Base-by-base conservation (phyloP, 2,888 invertebrate genomes). In the Brassicogethes aeneus region DNA sequence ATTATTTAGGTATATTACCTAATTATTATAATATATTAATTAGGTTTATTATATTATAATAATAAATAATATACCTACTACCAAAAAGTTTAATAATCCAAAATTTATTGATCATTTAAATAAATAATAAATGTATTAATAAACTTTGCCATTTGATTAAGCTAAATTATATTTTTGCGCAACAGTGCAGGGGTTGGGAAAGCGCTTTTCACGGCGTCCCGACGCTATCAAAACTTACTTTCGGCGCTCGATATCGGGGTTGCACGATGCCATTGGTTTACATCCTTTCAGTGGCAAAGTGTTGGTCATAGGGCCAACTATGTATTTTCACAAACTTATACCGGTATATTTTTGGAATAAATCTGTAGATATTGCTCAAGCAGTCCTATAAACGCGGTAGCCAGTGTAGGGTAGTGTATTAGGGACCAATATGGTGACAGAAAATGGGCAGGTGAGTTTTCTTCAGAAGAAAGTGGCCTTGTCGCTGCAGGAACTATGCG, bases 211-310 rank as follows among this genome's bases (percentile, higher is more conserved):
- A 30, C 12, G 29, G 10, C 2, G 29, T 36, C 43, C 37, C 34
- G 12, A 36, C 32, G 37, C 35, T 56, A 62, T 64, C 63, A 61
- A 65, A 64, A 57, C 57, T 62, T 32, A 55, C 53, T 59, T 65
- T 66, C 60, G 10, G 55, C 61, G 62, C 57, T 68, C 68, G 64
- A 68, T 68, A 68, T 48, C 55, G 57, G 64, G 63, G 64, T 59
- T 56, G 61, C 57, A 57, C 55, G 42, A 59, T 59, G 59, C 59
- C 61, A 61, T 58, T 59, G 62, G 59, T 52, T 59, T 51, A 49
- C 47, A 52, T 54, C 47, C 53, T 54, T 42, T 46, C 54, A 58
- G 59, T 57, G 54, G 56, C 53, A 50, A 48, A 53, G 45, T 52
- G 55, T 51, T 59, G 54, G 57, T 53, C 59, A 48, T 54, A 54